Evolutionary conservation across 2,113 vertebrate species (phyloP), one percentile per base, ranked within the genome.

Genomic region (Polypterus senegalus): DNA sequence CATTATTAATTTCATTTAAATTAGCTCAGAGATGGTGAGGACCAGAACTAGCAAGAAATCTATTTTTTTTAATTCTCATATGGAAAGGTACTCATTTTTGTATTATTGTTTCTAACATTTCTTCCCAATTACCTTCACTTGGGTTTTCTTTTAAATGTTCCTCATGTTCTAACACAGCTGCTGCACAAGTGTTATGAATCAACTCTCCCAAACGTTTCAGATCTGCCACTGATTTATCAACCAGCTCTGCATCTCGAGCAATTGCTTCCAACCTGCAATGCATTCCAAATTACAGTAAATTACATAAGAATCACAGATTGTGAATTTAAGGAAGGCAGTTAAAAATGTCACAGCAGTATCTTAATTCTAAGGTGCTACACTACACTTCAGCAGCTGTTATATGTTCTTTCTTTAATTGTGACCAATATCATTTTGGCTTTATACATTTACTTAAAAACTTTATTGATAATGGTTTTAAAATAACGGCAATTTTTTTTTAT

Each of bases 161-260:
- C 67, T 95, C 95, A 0, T 94, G 93, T 5, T 99, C 95, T 69
- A 98, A 94, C 80, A 98, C 88, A 4, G 96, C 95, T 48, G 90
- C 77, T 62, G 91, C 84, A 66, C 96, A 99, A 66, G 88, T 96
- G 8, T 79, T 89, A 69, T 98, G 96, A 61, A 99, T 83, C 69
- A 99, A 85, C 5, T 98, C 94, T 0, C 92, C 96, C 2, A 99
- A 77, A 4, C 95, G 83, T 74, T 93, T 94, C 66, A 99, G 80
- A 69, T 99, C 96, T 5, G 96, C 96, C 6, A 97, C 83, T 0
- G 95, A 98, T 65, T 99, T 99, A 66, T 99, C 96, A n/a, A 98
- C 94, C 71, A 99, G 85, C 75, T 99, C 96, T 1, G 96, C 95
- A 77, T 99, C 96, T 4, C 95, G 83, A 3, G 96, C 96, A 49